Conservation (phyloP, 2,797 vertebrate genomes). For the Poeciliopsis turneri region DNA sequence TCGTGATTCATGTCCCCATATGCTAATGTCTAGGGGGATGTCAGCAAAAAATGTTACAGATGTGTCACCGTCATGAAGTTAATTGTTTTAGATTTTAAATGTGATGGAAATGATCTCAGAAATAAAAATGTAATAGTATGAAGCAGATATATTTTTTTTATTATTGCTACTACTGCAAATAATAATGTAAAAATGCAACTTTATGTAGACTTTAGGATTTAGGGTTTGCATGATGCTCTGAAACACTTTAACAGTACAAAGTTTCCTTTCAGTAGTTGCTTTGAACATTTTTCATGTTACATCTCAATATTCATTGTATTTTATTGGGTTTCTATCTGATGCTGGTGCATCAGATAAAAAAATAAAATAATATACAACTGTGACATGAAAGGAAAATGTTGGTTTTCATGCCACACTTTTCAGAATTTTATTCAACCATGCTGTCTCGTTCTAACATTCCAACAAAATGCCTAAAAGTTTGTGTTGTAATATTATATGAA, state of each 20-base stretch:
- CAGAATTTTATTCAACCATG: background rate
- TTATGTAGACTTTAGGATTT: background rate
- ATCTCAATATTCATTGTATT: background rate
- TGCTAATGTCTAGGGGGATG: conserved; percentile 86
- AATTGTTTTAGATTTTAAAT: background rate
- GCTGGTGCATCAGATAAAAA: too few species aligned
- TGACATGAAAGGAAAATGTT: background rate
- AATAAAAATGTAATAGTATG: background rate
- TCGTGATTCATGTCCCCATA: conserved; percentile 99
- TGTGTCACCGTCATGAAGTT: background rate
- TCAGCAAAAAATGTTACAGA: conserved; percentile 6
- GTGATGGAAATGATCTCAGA: background rate
- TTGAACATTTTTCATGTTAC: background rate
- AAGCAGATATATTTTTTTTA: background rate
- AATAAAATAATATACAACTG: background rate
- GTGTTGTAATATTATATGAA: background rate
- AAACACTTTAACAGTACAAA: background rate
- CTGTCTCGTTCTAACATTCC: background rate
- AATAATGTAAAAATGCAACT: background rate
- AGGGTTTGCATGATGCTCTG: background rate
- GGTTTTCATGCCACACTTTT: background rate
- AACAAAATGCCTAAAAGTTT: background rate
- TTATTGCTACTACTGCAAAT: background rate
- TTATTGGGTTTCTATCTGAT: background rate
- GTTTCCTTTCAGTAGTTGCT: background rate